Evolutionary conservation across 2,888 invertebrate species (phyloP), one percentile per base, ranked within the genome.

Genomic region (Leucophenga montana): DNA sequence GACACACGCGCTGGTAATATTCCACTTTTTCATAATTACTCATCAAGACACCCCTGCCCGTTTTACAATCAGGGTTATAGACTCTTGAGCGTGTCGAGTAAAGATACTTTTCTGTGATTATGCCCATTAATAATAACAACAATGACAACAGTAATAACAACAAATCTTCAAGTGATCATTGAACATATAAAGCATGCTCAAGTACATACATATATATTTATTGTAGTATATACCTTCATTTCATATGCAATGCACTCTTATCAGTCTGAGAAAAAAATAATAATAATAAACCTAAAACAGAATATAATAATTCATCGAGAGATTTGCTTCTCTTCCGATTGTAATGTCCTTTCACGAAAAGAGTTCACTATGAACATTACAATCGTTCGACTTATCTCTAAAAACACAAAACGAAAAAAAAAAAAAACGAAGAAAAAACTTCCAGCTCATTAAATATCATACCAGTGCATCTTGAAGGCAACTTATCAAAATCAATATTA

Each of bases 211-310:
- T 33, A 39, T 16, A 33, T 31, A 33, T 61, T 61, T 9, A 8
- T 59, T 31, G 20, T 59, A 59, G 3, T 16, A 20, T 57, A 22
- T 57, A 22, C 20, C 57, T 18, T 27, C 8, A 20, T 22, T 61
- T n/a, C n/a, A 31, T 13, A 22, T 61, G 5, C 14, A 16, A 14
- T 67, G 65, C 50, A 66, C 71, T 53, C 74, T 84, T 80, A 83
- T 80, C 80, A 79, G 79, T 82, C 76, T 77, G 80, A 73, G 83
- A 83, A 80, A 74, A 62, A 73, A n/a, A n/a, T n/a, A n/a, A 73
- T 54, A 67, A 66, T 62, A 70, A 73, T n/a, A 22, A 48, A 67
- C 39, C 73, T 57, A 39, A 67, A 66, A 13, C 65, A 67, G 68
- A 69, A 75, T 59, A 72, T 27, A 75, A 75, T n/a, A n/a, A n/a